These are phyloP conservation scores for Polypedilum pembai DNA, from an alignment of 1,140 invertebrate genomes.

Conservation along the genomic window DNA sequence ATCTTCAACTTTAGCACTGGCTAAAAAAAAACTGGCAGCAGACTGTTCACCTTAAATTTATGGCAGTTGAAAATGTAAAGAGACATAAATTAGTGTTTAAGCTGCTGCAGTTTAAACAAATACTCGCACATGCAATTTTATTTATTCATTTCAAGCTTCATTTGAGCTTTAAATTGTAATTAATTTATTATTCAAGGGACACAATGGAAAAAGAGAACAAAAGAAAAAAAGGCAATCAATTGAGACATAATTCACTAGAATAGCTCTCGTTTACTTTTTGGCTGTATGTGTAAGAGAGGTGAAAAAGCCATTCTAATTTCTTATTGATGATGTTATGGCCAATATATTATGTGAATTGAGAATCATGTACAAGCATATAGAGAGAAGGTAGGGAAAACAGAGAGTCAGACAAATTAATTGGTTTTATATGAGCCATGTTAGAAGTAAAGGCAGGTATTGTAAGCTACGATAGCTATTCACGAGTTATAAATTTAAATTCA, in stretches of 20 bases:
- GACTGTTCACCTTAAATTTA: too few relatives aligned
- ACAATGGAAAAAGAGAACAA: not conserved
- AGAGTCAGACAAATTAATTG: conserved; percentile 23
- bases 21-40: too few relatives aligned
- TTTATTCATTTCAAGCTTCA: not conserved
- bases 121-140: too few relatives aligned
- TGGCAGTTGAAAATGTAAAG: too few relatives aligned
- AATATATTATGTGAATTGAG: not conserved
- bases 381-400: not conserved
- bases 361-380: not conserved
- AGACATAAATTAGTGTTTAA: too few relatives aligned
- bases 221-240: conserved; percentile 20
- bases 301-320: conserved; percentile 25
- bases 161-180: conserved; percentile 16
- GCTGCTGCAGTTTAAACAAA: too few relatives aligned
- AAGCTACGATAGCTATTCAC: not conserved
- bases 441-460: not conserved
- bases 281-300: not conserved
- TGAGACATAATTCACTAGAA: not conserved
- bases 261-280: not conserved
- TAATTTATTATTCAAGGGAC: conserved; percentile 28
- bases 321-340: conserved; percentile 24
- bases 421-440: not conserved
- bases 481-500: conserved; percentile 21
- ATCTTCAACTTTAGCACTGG: too few relatives aligned